Evolutionary conservation across 2,797 vertebrate genomes (phyloP), one percentile per base, ranked within the genome.

Genomic region (Morus bassanus): DNA sequence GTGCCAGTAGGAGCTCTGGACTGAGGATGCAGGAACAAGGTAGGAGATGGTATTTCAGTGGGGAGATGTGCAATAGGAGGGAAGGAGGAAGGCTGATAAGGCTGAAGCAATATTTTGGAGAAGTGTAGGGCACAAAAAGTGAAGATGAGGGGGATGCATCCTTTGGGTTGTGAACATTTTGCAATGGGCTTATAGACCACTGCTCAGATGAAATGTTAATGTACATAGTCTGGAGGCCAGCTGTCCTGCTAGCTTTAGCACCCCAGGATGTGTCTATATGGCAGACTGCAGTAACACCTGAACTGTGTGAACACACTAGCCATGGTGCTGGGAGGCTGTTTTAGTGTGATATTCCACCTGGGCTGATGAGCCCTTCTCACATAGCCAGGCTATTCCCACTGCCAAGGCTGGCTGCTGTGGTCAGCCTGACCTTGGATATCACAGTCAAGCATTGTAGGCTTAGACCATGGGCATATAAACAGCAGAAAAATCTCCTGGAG

Each of bases 261-360:
- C 68, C 51, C 31, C 30, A 5, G 57, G 73, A 10, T 11, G 33
- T 83, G 56, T 67, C 43, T 63, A 1, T 50, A 4, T 22, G 53
- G 30, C 85, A 64, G 87, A 39, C 53, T 89, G 81, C 68, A 39
- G 56, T 35, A 89, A 87, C 91, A 93, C 92, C 92, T 85, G 86
- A 95, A 74, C 74, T 11, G 10, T 64, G 91, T 46, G 78, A 93
- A 56, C 64, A 31, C 74, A 6, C 46, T 14, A 63, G 31, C 75
- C 2, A 0, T 3, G 0, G 43, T 0, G 0, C 80, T 65, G 67
- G 28, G 65, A 70, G 59, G 72, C 67, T 89, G 35, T 39, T 59
- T 33, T 22, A 63, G 35, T 0, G 0, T 88, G 89, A 77, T 89
- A 91, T 83, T 91, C 53, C 75, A 85, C 68, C 91, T 77, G 81